phyloP scores from a whole-genome alignment of 1,140 invertebrate genomes.

The Thalassaphorura encarpata region DNA sequence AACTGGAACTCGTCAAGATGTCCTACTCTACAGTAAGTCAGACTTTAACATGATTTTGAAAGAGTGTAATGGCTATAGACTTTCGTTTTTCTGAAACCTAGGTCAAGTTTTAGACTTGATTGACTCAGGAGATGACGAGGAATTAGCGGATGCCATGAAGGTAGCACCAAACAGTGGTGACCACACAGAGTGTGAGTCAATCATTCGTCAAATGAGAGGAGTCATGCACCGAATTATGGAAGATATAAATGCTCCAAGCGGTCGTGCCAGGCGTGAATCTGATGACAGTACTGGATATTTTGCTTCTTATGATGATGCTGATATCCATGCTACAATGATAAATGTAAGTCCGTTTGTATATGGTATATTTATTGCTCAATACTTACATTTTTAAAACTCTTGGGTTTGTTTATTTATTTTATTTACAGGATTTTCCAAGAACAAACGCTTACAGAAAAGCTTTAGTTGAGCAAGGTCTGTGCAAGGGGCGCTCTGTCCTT shows the following conservation, averaged over 20 bases:
- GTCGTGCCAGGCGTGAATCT: conserved; percentile 14
- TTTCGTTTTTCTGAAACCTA: too few relatives aligned
- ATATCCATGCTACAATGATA: conserved; percentile 94
- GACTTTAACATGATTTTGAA: too few relatives aligned
- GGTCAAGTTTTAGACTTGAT: too few relatives aligned
- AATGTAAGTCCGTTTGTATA: conserved; percentile 46
- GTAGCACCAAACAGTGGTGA: too few relatives aligned
- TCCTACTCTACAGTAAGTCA: too few relatives aligned
- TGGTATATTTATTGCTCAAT: not conserved
- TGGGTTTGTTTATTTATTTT: conserved; percentile 13
- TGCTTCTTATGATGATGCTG: conserved; percentile 92
- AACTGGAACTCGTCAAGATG: too few relatives aligned
- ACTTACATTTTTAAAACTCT: conserved; percentile 25
- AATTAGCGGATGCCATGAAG: too few relatives aligned
- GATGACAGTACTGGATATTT: conserved; percentile 70
- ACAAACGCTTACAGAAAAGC: conserved; percentile 89
- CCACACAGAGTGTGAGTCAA: too few relatives aligned
- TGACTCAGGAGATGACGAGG: too few relatives aligned
- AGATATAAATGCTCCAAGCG: conserved; percentile 12
- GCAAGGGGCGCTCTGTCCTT: conserved; percentile 70
- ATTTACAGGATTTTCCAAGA: conserved; percentile 67
- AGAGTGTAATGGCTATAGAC: too few relatives aligned
- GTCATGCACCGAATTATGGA: conserved; percentile 10
- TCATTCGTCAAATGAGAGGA: conserved; percentile 12
- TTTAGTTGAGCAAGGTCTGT: conserved; percentile 59